phyloP scores from a whole-genome alignment of 2,797 vertebrate species.

The Helarctos malayanus region DNA sequence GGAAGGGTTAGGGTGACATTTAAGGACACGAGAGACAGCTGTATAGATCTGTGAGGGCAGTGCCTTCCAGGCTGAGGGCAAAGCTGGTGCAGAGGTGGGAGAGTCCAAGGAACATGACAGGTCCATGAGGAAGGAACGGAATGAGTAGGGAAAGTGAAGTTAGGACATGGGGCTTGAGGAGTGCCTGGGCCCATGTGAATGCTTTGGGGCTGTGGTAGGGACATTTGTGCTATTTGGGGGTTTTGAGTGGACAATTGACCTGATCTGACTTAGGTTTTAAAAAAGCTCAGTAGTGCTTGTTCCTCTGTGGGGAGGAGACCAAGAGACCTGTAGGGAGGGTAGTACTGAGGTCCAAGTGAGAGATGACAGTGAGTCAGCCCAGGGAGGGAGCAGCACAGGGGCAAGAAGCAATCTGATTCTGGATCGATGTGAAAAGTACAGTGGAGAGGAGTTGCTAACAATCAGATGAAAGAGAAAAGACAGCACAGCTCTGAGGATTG shows the following conservation, averaged over 20 bases:
- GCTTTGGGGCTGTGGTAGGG: not conserved
- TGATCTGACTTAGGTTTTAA: not conserved
- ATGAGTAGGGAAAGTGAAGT: not conserved
- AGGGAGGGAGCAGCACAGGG: not conserved
- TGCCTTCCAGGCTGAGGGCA: not conserved
- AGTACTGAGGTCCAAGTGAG: not conserved
- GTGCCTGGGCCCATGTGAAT: not conserved
- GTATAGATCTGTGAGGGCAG: no score
- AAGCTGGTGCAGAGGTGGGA: not conserved
- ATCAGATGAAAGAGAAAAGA: not conserved
- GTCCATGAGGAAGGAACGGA: not conserved
- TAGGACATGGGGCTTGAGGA: not conserved
- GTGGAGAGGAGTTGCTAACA: not conserved
- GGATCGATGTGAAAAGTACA: not conserved
- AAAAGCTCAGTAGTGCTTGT: not conserved
- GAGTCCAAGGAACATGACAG: accelerated
- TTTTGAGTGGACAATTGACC: not conserved
- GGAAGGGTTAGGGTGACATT: not conserved
- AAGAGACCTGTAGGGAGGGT: not conserved
- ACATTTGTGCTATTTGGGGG: not conserved
- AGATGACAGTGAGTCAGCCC: no score
- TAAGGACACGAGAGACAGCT: not conserved
- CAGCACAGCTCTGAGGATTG: not conserved
- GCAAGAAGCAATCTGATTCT: not conserved
- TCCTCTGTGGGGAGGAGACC: not conserved